These are phyloP conservation scores for Manis crassicaudata DNA, from an alignment of 2,797 vertebrate species.

Conservation along the genomic window DNA sequence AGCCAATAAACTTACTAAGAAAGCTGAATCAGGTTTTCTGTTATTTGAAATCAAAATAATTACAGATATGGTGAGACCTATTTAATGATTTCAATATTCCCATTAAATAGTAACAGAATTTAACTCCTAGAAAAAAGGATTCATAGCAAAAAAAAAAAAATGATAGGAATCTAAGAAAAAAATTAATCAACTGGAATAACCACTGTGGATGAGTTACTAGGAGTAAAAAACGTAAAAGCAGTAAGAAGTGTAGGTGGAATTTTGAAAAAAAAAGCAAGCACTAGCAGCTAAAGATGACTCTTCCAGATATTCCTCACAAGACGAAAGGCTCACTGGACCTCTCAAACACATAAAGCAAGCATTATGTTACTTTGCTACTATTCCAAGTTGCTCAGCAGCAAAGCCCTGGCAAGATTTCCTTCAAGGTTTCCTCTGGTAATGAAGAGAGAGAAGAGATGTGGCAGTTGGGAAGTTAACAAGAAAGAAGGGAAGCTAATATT, in stretches of 20 bases:
- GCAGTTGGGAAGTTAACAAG: not conserved
- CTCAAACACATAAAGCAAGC: not conserved
- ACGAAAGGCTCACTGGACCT: not conserved
- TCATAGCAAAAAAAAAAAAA: not conserved
- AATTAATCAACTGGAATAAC: not conserved
- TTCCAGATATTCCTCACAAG: not conserved
- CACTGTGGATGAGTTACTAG: not conserved
- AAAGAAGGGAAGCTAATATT: not conserved
- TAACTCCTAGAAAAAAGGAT: slow-evolving; percentile 11
- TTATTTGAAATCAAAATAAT: not conserved
- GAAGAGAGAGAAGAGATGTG: not conserved
- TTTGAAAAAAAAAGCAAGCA: slow-evolving; percentile 4
- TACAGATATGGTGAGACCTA: not conserved
- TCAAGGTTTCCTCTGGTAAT: not conserved
- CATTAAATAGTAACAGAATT: not conserved
- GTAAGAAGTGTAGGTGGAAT: not conserved
- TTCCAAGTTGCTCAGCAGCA: not conserved
- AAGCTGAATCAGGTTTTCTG: not conserved
- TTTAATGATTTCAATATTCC: not conserved
- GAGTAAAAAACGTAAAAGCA: slow-evolving; percentile 11
- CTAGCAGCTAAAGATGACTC: not conserved
- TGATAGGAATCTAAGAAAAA: not conserved
- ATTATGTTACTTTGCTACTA: not conserved
- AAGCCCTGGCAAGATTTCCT: not conserved
- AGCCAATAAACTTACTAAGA: not conserved